Evolutionary conservation across 2,888 invertebrate genomes (phyloP).

Genomic region (Drosophila meridiana): DNA sequence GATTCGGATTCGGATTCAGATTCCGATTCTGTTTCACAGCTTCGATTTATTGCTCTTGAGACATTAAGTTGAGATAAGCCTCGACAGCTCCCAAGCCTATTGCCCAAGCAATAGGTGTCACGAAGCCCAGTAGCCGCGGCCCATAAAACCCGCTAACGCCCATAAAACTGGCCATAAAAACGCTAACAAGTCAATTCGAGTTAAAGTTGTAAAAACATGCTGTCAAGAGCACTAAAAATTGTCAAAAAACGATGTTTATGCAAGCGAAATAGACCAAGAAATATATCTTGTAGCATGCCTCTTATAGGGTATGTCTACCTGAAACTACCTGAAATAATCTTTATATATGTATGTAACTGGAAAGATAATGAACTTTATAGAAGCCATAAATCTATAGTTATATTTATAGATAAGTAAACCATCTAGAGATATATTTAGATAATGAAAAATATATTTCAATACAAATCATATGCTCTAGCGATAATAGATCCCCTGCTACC

Average conservation of each 20-base stretch:
- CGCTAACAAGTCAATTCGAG: conserved; percentile 28
- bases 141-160: background rate
- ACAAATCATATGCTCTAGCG: background rate
- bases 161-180: conserved; percentile 27
- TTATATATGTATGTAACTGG: no score
- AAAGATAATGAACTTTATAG: no score
- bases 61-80: conserved; percentile 19
- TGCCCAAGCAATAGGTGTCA: conserved; percentile 10
- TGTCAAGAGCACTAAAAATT: conserved; percentile 1
- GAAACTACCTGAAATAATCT: no score
- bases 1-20: background rate
- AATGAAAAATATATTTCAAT: no score
- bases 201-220: conserved; percentile 7
- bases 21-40: background rate
- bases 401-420: no score
- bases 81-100: conserved; percentile 7
- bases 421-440: no score
- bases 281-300: background rate
- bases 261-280: background rate
- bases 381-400: no score
- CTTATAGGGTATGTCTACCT: no score
- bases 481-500: background rate
- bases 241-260: background rate
- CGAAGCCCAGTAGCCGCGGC: conserved; percentile 19
- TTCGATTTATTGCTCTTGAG: conserved; percentile 31